phyloP scores from a whole-genome alignment of 2,888 invertebrate genomes.

The Camponotus fellah region DNA sequence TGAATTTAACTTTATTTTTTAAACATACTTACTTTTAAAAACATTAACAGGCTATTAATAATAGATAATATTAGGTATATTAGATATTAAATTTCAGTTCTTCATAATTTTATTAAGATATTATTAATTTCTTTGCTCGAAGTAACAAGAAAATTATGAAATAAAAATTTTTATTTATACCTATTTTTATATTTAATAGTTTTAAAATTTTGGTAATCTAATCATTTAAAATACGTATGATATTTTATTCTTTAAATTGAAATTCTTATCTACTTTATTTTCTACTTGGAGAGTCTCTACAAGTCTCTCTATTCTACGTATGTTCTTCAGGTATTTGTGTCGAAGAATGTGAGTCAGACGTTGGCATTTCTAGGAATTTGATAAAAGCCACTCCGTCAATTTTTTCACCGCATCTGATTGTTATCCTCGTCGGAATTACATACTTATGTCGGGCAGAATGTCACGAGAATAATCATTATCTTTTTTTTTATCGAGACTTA shows the following conservation, averaged over 20 bases:
- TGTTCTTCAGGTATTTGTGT: background rate
- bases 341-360: constrained; percentile 19
- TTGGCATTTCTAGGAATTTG: constrained; percentile 38
- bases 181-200: background rate
- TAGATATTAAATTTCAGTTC: background rate
- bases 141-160: background rate
- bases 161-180: background rate
- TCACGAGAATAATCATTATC: constrained; percentile 17
- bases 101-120: no score
- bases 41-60: background rate
- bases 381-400: constrained; percentile 24
- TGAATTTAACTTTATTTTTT: background rate
- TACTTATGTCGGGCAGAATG: constrained; percentile 22
- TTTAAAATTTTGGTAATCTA: background rate
- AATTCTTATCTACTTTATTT: background rate
- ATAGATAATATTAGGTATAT: no score
- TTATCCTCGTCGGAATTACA: constrained; percentile 18
- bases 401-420: constrained; percentile 39
- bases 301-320: background rate
- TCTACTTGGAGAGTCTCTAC: no score
- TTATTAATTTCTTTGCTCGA: background rate
- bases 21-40: background rate
- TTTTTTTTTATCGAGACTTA: constrained; percentile 20
- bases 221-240: background rate
- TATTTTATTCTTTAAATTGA: background rate